Base-by-base conservation (phyloP, 2,888 invertebrate species). In the Lydus trimaculatus region DNA sequence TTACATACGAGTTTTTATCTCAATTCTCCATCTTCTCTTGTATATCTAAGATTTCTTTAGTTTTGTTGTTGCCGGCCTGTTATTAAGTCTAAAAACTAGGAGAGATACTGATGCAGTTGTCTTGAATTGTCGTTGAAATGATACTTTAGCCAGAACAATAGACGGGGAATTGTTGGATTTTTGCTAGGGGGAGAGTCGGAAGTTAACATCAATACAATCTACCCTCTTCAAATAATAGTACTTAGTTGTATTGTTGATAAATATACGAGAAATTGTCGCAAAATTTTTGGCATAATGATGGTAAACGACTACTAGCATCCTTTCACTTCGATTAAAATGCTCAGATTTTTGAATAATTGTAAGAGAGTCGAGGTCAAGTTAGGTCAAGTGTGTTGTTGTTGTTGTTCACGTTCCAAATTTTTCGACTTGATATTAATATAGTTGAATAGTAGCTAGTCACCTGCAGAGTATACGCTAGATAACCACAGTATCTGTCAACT, bases 401-500 rank as follows among this genome's bases (percentile, higher is more conserved):
- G 28, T 28, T 28, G 28, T 66, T 36, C 65, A 63, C 72, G 65
- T 63, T 64, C 33, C 58, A 64, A 25, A 63, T 13, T 33, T 63
- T 63, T 36, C 33, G 15, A 58, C 43, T 63, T 62, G 63, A 69
- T 75, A 79, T 75, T 79, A 76, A 76, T 73, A 75, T 76, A 73
- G 80, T 80, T 80, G 80, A 76, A 76, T 73, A 75, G 80, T 80
- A 80, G 80, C 80, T 68, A 76, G 73, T 78, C 76, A 75, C 80
- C 80, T 75, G 79, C 75, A 69, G 80, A 73, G 80, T 69, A 61
- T 68, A 78, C 77, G 78, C 78, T 77, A 79, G 79, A 79, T 79
- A 79, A 77, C 74, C 75, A 69, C 73, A 73, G 75, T 78, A 79
- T 78, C 81, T 81, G 81, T 81, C 81, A 81, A 80, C 80, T 78